Base-by-base conservation (phyloP, 2,113 vertebrate genomes). In the Lepisosteus osseus region DNA sequence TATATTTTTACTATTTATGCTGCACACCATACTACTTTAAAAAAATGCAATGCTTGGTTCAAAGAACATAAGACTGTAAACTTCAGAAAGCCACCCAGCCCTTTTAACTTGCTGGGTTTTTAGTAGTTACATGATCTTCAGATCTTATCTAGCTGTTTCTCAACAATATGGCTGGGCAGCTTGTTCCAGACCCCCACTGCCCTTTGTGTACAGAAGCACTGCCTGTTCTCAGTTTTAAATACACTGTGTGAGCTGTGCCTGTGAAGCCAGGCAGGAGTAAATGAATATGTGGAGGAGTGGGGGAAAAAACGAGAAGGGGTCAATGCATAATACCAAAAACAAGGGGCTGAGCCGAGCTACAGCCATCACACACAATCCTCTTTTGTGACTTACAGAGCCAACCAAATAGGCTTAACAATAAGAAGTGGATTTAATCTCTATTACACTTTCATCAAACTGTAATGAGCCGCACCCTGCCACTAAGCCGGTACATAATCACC, bases 391-490 rank as follows among this genome's bases (percentile, higher is more conserved):
- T 62, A 12, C 55, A 54, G 15, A 42, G 62, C 15, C 61, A 76
- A 78, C 70, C 54, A 74, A 68, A 45, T 65, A 54, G 65, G 76
- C 78, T 76, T 83, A 69, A 66, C 75, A 76, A 77, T 77, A 72
- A 82, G 72, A 77, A 72, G 72, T 68, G 57, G 75, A 45, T 71
- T 42, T 76, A 84, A 86, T 76, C 76, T 70, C 75, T 78, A 84
- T 87, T 74, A 82, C 71, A 82, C 82, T 78, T 85, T 80, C 76
- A 80, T 82, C 79, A 77, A 84, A 77, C 57, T 65, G 65, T 57
- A 70, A 69, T 86, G 82, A 89, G 86, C 82, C 68, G 51, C 64
- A 42, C 63, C 66, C 64, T 76, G 74, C 72, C 66, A 64, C 72
- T 88, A 72, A 89, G 73, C 79, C 67, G 5, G 13, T 44, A 51